These are phyloP conservation scores for Semaprochilodus insignis DNA, from an alignment of 2,797 vertebrate species.

Conservation along the genomic window DNA sequence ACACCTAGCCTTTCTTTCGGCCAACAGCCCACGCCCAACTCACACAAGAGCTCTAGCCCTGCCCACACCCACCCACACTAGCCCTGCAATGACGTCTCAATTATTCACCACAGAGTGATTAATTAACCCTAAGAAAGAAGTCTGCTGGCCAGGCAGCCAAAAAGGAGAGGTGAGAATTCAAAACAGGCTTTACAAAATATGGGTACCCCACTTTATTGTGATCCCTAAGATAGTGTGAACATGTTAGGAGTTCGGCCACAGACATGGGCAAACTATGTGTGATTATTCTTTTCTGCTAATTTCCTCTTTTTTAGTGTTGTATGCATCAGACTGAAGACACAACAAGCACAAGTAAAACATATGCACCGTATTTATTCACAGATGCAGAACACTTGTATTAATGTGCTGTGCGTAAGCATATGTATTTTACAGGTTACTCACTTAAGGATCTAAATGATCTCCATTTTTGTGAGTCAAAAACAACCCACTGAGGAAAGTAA, in stretches of 20 bases:
- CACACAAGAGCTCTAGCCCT: background rate
- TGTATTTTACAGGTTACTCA: slow-evolving; percentile 4
- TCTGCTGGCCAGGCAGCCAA: slow-evolving; percentile 7
- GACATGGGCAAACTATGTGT: background rate
- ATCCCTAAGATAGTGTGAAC: slow-evolving; percentile 55
- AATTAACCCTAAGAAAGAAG: background rate
- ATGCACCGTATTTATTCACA: background rate
- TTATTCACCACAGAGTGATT: slow-evolving; percentile 26
- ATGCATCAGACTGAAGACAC: too few relatives aligned
- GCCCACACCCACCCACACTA: background rate
- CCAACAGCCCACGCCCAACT: background rate
- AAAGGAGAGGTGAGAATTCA: slow-evolving; percentile 16
- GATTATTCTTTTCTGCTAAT: too few relatives aligned
- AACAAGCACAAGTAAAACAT: background rate
- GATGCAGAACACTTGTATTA: background rate
- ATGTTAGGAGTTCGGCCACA: background rate
- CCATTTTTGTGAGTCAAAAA: background rate
- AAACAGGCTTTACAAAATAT: background rate
- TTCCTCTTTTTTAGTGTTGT: too few relatives aligned
- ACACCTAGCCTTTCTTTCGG: background rate
- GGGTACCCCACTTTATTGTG: slow-evolving; percentile 11
- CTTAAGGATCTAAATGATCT: background rate
- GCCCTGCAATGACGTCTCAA: background rate
- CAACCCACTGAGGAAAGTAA: background rate
- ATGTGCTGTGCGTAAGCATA: background rate